Percentiles rank a stretch among this genome's conserved stretches.
phyloP scores from a whole-genome alignment of 2,797 vertebrate genomes.

The Rachycentron canadum region DNA sequence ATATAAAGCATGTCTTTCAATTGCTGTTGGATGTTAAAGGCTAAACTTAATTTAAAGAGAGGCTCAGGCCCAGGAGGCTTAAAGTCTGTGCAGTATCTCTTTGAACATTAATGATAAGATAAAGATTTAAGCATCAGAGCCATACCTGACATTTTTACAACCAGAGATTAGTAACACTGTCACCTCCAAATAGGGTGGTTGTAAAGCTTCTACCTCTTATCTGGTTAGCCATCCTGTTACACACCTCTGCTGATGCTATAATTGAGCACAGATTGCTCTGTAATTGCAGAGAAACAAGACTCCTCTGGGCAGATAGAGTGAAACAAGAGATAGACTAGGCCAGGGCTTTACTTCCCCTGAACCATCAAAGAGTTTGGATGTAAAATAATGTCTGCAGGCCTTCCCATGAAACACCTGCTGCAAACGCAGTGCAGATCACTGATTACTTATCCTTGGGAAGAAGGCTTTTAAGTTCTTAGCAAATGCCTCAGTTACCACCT shows the following conservation, averaged over 20 bases:
- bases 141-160: conserved; percentile 63
- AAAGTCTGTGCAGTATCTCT: conserved; percentile 4
- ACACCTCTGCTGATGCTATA: conserved; percentile 79
- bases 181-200: conserved; percentile 63
- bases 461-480: conserved; percentile 28
- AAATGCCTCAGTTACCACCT: conserved; percentile 49
- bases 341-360: conserved; percentile 40
- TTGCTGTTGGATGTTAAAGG: neutral
- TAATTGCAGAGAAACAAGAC: conserved; percentile 78
- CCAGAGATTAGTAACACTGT: conserved; percentile 65
- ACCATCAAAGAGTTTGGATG: conserved; percentile 73
- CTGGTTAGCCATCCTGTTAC: conserved; percentile 63
- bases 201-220: conserved; percentile 71
- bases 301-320: conserved; percentile 54
- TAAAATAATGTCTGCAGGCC: conserved; percentile 59
- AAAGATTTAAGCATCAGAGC: conserved; percentile 22
- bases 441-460: conserved; percentile 20
- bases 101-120: neutral
- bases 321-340: conserved; percentile 55
- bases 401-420: conserved; percentile 71
- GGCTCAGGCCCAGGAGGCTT: neutral
- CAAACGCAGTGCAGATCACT: conserved; percentile 43
- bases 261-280: conserved; percentile 78
- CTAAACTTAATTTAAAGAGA: neutral
- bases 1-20: neutral